phyloP scores from a whole-genome alignment of 2,113 vertebrate species.

The Megaceryle torquata region DNA sequence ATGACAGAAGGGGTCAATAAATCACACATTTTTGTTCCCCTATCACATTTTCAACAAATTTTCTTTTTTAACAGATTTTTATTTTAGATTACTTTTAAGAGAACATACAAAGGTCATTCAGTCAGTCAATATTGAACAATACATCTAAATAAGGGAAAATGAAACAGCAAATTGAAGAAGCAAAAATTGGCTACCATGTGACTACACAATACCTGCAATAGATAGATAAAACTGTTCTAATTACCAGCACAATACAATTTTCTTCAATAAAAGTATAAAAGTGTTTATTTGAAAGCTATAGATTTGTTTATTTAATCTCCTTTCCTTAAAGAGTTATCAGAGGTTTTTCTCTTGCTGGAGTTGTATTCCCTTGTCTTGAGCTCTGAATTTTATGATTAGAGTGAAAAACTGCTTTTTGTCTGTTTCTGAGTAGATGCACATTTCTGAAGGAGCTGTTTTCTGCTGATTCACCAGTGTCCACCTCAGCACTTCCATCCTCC shows the following conservation, averaged over 20 bases:
- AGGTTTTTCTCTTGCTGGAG: not conserved
- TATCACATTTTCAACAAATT: not conserved
- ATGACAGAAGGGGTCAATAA: not conserved
- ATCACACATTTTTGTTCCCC: not conserved
- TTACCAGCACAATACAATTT: not conserved
- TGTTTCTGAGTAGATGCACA: not conserved
- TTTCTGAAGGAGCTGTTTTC: slow-evolving; percentile 14
- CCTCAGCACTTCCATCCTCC: slow-evolving; percentile 58
- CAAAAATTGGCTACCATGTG: not conserved
- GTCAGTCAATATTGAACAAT: not conserved
- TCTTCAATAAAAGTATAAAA: not conserved
- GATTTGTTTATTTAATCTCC: slow-evolving; percentile 27
- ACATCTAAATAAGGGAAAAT: not conserved
- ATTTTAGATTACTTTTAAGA: not conserved
- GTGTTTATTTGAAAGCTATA: not conserved
- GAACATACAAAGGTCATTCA: not conserved
- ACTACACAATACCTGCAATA: not conserved
- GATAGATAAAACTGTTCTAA: not conserved
- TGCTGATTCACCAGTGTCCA: slow-evolving; percentile 52
- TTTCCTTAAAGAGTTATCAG: not conserved
- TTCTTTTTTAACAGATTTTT: not conserved
- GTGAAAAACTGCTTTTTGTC: not conserved
- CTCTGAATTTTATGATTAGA: slow-evolving; percentile 9
- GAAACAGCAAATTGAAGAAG: not conserved
- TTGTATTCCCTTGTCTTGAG: not conserved